Evolutionary conservation across 2,888 invertebrate species (phyloP).

Genomic region (Cataglyphis livida): DNA sequence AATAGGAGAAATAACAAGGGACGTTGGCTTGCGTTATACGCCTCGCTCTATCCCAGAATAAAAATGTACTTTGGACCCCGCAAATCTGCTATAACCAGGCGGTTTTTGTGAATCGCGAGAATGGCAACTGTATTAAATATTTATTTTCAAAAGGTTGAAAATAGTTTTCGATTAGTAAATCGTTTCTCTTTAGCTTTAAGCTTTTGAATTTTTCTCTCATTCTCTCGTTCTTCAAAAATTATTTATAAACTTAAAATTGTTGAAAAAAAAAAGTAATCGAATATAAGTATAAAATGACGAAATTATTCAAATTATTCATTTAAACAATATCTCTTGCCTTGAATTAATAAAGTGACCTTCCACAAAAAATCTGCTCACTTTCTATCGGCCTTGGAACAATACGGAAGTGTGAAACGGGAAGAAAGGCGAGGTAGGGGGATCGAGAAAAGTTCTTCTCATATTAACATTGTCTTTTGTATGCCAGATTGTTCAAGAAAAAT

Average conservation of each 20-base stretch:
- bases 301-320: neutral
- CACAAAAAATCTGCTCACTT: neutral
- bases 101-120: conserved; percentile 3
- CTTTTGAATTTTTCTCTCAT: neutral
- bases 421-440: conserved; percentile 38
- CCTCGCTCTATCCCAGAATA: conserved; percentile 74
- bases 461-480: conserved; percentile 63
- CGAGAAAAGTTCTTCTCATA: conserved; percentile 1
- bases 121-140: conserved; percentile 12
- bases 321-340: neutral
- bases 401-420: conserved; percentile 11
- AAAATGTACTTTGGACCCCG: conserved; percentile 68
- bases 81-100: conserved; percentile 28
- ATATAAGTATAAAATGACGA: neutral
- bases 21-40: conserved; percentile 73
- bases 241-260: neutral
- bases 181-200: neutral
- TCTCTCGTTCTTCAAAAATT: neutral
- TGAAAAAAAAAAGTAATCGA: conserved; percentile 4
- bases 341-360: neutral
- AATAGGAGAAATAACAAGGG: conserved; percentile 85
- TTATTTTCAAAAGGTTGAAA: conserved; percentile 12
- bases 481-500: conserved; percentile 74
- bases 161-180: neutral
- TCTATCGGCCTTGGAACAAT: neutral